Evolutionary conservation across 2,113 vertebrate genomes (phyloP).

Genomic region (Morone chrysops): DNA sequence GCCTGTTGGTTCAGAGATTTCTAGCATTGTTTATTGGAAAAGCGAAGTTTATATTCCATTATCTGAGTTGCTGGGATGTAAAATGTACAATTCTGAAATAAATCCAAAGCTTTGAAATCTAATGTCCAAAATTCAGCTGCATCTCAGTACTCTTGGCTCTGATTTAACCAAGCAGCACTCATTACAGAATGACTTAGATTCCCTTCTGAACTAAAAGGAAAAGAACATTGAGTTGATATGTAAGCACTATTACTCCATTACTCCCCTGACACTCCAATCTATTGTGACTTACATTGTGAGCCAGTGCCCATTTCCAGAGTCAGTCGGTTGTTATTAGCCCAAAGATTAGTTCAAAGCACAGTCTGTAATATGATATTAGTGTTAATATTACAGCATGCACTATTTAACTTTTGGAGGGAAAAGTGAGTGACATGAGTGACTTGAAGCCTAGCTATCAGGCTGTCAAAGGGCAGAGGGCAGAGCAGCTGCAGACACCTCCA

Average conservation of each 20-base stretch:
- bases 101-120: slow-evolving; percentile 15
- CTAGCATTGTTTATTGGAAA: slow-evolving; percentile 11
- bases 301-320: slow-evolving; percentile 36
- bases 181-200: slow-evolving; percentile 39
- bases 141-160: background rate
- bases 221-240: slow-evolving; percentile 49
- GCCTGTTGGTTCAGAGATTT: background rate
- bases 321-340: slow-evolving; percentile 53
- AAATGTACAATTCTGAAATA: slow-evolving; percentile 22
- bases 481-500: slow-evolving; percentile 73
- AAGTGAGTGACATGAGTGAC: slow-evolving; percentile 41
- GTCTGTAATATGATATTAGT: slow-evolving; percentile 37
- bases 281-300: slow-evolving; percentile 42
- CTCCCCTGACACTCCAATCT: slow-evolving; percentile 55
- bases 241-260: slow-evolving; percentile 53
- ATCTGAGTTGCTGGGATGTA: slow-evolving; percentile 19
- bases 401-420: slow-evolving; percentile 37
- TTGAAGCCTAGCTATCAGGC: slow-evolving; percentile 35
- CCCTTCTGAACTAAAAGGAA: slow-evolving; percentile 30
- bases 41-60: slow-evolving; percentile 19
- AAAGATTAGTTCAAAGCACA: slow-evolving; percentile 44
- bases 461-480: slow-evolving; percentile 68
- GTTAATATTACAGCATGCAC: slow-evolving; percentile 22
- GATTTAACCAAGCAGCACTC: slow-evolving; percentile 46
- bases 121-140: slow-evolving; percentile 11